Evolutionary conservation across 2,888 invertebrate genomes (phyloP).

Genomic region (Drosophila longiperda): DNA sequence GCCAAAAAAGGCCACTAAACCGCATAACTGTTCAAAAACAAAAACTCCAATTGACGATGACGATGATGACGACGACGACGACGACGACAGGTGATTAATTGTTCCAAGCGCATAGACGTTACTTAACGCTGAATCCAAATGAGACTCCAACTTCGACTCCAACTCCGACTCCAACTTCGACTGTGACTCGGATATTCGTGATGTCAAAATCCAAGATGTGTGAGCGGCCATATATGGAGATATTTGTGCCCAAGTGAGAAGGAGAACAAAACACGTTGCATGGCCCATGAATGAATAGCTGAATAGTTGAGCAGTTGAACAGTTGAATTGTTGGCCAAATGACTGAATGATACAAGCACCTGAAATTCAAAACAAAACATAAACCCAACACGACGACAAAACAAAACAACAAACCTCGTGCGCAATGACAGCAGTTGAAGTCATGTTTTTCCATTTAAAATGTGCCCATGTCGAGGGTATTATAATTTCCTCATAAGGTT

Average conservation of each 20-base stretch:
- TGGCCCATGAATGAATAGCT: slow-evolving; percentile 74
- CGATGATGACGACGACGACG: slow-evolving; percentile 10
- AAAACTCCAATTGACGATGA: slow-evolving; percentile 63
- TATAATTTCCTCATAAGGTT: neutral
- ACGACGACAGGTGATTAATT: slow-evolving; percentile 82
- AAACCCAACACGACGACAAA: slow-evolving; percentile 59
- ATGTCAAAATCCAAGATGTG: slow-evolving; percentile 64
- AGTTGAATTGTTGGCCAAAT: slow-evolving; percentile 75
- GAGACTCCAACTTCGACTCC: slow-evolving; percentile 28
- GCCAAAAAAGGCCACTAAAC: slow-evolving; percentile 77
- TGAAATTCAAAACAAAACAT: slow-evolving; percentile 80
- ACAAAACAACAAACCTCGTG: slow-evolving; percentile 59
- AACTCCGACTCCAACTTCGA: slow-evolving; percentile 15
- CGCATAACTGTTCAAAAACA: slow-evolving; percentile 67
- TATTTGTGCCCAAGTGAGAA: slow-evolving; percentile 57
- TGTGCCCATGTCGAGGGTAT: neutral
- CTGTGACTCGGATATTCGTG: slow-evolving; percentile 45
- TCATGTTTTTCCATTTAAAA: slow-evolving; percentile 56
- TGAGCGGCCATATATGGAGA: slow-evolving; percentile 47
- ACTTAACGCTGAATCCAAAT: slow-evolving; percentile 70
- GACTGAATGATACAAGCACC: slow-evolving; percentile 78
- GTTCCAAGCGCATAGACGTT: slow-evolving; percentile 76
- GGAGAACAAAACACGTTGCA: slow-evolving; percentile 73
- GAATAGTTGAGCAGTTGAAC: slow-evolving; percentile 63
- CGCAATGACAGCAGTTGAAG: slow-evolving; percentile 81